Percentiles rank a stretch among this genome's conserved stretches.
Evolutionary conservation across 1,140 invertebrate genomes (phyloP).

Genomic region (Heliconius hermathena): DNA sequence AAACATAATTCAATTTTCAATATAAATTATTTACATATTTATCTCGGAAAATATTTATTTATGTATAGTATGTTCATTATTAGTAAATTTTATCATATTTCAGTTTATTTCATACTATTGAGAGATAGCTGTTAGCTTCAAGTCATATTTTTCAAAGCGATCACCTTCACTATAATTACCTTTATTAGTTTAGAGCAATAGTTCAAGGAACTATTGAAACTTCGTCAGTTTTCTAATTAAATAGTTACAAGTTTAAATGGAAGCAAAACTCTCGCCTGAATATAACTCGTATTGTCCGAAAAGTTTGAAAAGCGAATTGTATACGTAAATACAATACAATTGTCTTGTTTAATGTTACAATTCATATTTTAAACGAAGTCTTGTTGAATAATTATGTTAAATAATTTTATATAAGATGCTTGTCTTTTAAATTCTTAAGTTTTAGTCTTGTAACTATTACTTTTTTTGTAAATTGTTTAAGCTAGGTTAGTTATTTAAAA

Average conservation of each 20-base stretch:
- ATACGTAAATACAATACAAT: slow-evolving; percentile 13
- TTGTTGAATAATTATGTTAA: background rate
- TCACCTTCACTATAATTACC: slow-evolving; percentile 8
- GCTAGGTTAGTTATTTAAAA: no score
- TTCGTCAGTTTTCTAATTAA: slow-evolving; percentile 15
- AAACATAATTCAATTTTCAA: no score
- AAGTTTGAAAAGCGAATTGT: slow-evolving; percentile 9
- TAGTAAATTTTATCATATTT: no score
- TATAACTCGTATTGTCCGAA: slow-evolving; percentile 15
- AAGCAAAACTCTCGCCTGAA: slow-evolving; percentile 15
- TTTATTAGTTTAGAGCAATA: slow-evolving; percentile 9
- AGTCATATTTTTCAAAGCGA: background rate
- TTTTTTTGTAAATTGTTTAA: no score
- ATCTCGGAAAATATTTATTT: no score
- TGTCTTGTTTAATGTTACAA: background rate
- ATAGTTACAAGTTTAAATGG: slow-evolving; percentile 14
- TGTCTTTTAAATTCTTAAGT: no score
- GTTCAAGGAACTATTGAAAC: slow-evolving; percentile 8
- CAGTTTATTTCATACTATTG: no score
- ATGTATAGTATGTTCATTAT: no score
- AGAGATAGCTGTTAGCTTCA: background rate
- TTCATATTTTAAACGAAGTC: background rate
- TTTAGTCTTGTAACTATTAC: no score
- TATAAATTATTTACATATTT: no score
- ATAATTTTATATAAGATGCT: background rate